Conservation (phyloP, 2,888 invertebrate genomes). For the Brachypalpus laphriformis region DNA sequence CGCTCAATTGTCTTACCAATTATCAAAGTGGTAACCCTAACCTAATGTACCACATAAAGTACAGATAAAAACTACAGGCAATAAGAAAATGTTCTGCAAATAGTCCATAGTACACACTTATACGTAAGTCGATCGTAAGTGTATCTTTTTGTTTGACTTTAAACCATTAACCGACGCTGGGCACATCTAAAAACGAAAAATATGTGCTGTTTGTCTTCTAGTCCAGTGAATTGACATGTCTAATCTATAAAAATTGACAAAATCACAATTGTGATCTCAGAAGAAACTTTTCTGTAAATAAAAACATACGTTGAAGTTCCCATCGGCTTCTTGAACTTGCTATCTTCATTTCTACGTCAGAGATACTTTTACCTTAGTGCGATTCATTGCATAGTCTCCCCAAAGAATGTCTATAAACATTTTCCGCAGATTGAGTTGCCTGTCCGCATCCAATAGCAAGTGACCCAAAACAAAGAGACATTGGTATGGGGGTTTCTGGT, state of each 20-base stretch:
- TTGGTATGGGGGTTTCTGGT: neutral
- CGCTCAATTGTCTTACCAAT: neutral
- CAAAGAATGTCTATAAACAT: neutral
- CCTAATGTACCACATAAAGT: too few relatives aligned
- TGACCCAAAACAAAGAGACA: neutral
- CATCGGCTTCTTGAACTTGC: neutral
- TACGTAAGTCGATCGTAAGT: neutral
- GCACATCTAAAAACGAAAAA: neutral
- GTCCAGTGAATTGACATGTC: neutral
- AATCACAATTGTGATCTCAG: neutral
- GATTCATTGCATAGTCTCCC: neutral
- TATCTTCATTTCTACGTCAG: neutral
- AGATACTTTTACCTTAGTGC: neutral
- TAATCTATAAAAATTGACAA: conserved; percentile 13
- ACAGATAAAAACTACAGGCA: neutral
- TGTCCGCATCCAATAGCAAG: neutral
- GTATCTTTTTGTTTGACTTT: neutral
- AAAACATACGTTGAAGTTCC: neutral
- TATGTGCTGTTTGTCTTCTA: neutral
- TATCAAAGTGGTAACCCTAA: neutral
- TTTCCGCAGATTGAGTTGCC: neutral
- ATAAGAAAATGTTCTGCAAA: neutral
- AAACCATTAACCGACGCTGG: neutral
- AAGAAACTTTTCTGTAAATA: neutral
- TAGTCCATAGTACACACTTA: neutral